Conservation (phyloP, 2,113 vertebrate species). For the Odobenus rosmarus region DNA sequence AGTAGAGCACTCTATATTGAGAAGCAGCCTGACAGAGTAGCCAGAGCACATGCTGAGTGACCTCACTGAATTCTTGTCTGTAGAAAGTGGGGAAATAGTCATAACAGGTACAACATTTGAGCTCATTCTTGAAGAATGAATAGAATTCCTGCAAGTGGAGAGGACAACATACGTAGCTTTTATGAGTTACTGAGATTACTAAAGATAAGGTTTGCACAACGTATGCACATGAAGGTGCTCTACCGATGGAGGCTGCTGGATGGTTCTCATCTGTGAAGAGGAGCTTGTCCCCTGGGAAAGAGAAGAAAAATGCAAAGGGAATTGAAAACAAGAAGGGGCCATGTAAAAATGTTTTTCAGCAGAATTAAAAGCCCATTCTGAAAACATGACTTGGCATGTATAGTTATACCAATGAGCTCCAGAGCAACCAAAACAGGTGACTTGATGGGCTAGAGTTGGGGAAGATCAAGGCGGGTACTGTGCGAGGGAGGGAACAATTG, state of each 20-base stretch:
- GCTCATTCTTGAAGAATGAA: slow-evolving; percentile 14
- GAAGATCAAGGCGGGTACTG: background rate
- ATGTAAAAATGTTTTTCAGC: background rate
- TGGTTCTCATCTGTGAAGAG: background rate
- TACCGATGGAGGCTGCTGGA: background rate
- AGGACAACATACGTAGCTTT: background rate
- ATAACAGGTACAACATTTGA: background rate
- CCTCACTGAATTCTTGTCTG: background rate
- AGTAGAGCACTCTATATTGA: background rate
- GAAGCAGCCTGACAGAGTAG: fast-evolving
- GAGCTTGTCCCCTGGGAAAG: background rate
- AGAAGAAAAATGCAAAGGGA: background rate
- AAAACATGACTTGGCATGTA: background rate
- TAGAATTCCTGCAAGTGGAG: background rate
- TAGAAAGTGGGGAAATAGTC: background rate
- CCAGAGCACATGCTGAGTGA: background rate
- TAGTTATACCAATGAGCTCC: background rate
- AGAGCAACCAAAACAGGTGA: background rate
- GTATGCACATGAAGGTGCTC: background rate
- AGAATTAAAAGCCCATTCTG: background rate
- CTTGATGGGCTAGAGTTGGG: background rate
- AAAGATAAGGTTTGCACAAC: background rate
- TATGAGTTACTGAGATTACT: background rate
- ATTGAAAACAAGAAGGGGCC: background rate
- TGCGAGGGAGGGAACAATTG: background rate